Percentiles rank a stretch among this genome's conserved stretches.
phyloP scores from a whole-genome alignment of 2,113 vertebrate species.

The Athene cunicularia region DNA sequence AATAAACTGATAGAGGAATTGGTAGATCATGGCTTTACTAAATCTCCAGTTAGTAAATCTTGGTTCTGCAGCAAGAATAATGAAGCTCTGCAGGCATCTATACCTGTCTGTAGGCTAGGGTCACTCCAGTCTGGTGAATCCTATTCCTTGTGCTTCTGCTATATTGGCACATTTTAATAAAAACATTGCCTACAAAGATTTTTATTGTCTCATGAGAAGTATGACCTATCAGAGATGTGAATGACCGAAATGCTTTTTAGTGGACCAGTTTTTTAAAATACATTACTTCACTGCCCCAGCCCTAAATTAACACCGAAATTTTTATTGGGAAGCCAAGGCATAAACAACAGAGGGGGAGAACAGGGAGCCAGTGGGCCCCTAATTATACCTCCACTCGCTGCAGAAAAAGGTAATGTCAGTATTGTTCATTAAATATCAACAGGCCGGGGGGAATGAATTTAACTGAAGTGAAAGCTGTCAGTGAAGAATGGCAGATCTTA shows the following conservation, averaged over 20 bases:
- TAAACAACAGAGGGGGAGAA: background rate
- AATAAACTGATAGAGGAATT: background rate
- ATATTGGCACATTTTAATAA: background rate
- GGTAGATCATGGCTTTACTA: background rate
- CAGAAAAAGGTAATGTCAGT: background rate
- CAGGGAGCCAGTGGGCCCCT: background rate
- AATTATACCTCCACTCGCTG: background rate
- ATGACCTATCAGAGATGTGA: background rate
- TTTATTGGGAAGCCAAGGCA: background rate
- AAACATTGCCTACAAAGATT: background rate
- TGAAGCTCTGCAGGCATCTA: background rate
- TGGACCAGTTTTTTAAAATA: background rate
- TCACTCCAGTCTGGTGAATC: background rate
- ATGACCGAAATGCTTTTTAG: background rate
- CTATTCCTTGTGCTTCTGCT: background rate
- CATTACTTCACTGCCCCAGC: background rate
- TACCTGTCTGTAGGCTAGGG: background rate
- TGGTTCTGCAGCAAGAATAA: background rate
- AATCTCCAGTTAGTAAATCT: background rate
- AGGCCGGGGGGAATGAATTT: background rate
- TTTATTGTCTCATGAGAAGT: background rate
- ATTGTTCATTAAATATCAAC: conserved; percentile 1
- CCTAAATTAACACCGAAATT: background rate
- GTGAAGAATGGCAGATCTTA: background rate
- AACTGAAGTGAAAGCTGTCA: background rate